Evolutionary conservation across 30 jellyfish, hydroid and myxozoan genomes (phyloP), one percentile per base, ranked within the genome.

Genomic region (Hydractinia symbiolongicarpus): DNA sequence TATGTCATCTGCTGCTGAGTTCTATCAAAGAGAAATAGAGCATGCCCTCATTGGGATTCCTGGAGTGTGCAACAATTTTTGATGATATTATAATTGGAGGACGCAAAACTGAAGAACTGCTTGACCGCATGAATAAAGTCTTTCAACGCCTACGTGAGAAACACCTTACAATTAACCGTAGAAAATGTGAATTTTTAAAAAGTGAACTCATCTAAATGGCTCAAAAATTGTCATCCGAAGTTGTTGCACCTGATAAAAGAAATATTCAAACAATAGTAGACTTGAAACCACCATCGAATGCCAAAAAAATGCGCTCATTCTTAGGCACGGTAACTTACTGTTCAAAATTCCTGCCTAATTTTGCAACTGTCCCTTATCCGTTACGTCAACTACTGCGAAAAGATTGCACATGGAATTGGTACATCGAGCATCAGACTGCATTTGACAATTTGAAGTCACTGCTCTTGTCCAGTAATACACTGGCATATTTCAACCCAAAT

Each of bases 351-450:
- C 69, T 80, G 19, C 90, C 90, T 16, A 81, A 86, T 55, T 61
- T 79, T 8, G 49, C 90, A 72, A 79, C 86, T 40, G 66, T 86
- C 54, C 17, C 90, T 17, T 86, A 79, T 78, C 95, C 95, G 53
- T 53, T 80, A 61, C 21, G 95, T 19, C 66, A 50, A 84, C 89
- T 86, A 8, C 10, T 57, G 15, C n/a, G n/a, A n/a, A 57, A 57
- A 57, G 68, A 9, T 9, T 9, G 10, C 10, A 9, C 10, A 57
- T 57, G 68, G 68, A 9, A 57, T 15, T 57, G 68, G 68, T 9
- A 57, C 68, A 57, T n/a, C 10, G 68, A 57, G 68, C 68, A 57
- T n/a, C 68, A 57, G 10, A 57, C 13, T 10, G 68, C n/a, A 57
- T 57, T 57, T 57, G 68, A 57, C n/a, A n/a, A n/a, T n/a, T n/a